Base-by-base conservation (phyloP, 2,113 vertebrate genomes). In the Chaetorhynchus papuensis region DNA sequence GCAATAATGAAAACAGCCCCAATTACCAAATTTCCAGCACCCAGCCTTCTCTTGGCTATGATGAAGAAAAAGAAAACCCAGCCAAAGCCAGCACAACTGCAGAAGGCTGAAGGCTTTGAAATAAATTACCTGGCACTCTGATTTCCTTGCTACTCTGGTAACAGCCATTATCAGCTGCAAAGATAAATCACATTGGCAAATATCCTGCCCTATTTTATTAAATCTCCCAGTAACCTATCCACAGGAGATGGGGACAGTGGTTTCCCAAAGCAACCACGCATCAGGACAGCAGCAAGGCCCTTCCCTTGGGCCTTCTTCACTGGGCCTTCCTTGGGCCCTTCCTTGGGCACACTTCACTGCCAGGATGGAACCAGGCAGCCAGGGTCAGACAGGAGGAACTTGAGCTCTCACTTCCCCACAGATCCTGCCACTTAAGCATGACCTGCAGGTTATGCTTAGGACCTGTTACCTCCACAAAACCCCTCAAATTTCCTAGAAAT, bases 51-150 rank as follows among this genome's bases (percentile, higher is more conserved):
- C 7, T 11, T 64, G 28, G 39, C 13, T 28, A 10, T 4, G 9
- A 31, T 42, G 19, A 42, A 31, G 60, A 42, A 21, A 19, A 60
- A 39, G 37, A 61, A 41, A 28, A 13, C 61, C 61, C 28, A 63
- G 19, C 39, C 39, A 63, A 10, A 30, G 7, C 28, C 39, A 21
- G 13, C 61, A 22, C 13, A 42, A 15, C 41, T 44, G 21, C 41
- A 44, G 10, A 64, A 33, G 5, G 13, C 27, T 22, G 19, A 42
- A 63, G 28, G 21, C n/a, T 41, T 64, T 7, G 1, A 59, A 66
- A 10, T 49, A 14, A 21, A 21, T 13, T 13, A 68, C 14, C 20
- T 30, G 11, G 26, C 44, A 31, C 17, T 64, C 5, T 0, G 0
- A 2, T 30, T 54, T 60, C 47, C 35, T 53, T 21, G 10, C 11